Evolutionary conservation across 2,797 vertebrate genomes (phyloP).

Genomic region (Melanotaenia parkinsoni): DNA sequence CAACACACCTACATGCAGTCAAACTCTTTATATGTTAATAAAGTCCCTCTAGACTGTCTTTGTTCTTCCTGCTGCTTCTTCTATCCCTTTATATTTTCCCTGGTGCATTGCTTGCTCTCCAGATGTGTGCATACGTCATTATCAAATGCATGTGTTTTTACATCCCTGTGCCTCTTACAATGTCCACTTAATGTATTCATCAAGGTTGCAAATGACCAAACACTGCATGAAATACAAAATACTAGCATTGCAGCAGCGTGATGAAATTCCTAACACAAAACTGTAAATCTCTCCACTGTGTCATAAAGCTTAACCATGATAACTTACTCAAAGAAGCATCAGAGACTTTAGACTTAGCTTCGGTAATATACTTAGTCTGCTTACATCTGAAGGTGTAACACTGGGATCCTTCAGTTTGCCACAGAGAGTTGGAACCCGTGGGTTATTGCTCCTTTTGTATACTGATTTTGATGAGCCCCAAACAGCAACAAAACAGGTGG

Average conservation of each 20-base stretch:
- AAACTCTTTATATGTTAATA: slow-evolving; percentile 72
- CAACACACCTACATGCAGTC: slow-evolving; percentile 51
- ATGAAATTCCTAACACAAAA: slow-evolving; percentile 43
- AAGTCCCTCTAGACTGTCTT: slow-evolving; percentile 69
- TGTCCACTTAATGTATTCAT: slow-evolving; percentile 52
- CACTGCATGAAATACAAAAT: slow-evolving; percentile 43
- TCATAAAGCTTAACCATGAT: slow-evolving; percentile 21
- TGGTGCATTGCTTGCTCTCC: slow-evolving; percentile 44
- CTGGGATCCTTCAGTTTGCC: slow-evolving; percentile 30
- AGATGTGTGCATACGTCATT: slow-evolving; percentile 34
- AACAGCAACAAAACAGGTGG: slow-evolving; percentile 40
- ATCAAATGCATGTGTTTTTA: slow-evolving; percentile 32
- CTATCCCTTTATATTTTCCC: slow-evolving; percentile 60
- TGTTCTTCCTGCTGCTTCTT: slow-evolving; percentile 68
- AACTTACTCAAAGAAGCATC: slow-evolving; percentile 45
- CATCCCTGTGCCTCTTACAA: slow-evolving; percentile 5
- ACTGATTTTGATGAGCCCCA: slow-evolving; percentile 47
- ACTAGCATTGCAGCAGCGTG: slow-evolving; percentile 41
- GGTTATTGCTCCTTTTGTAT: slow-evolving; percentile 20
- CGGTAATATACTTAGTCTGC: slow-evolving; percentile 66
- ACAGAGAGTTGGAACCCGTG: slow-evolving; percentile 20
- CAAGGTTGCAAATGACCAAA: slow-evolving; percentile 15
- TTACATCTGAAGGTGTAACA: slow-evolving; percentile 1
- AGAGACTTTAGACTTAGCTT: slow-evolving; percentile 49
- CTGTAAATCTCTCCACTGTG: slow-evolving; percentile 51